Conservation (phyloP, 1,140 invertebrate species). For the Penaeus japonicus region DNA sequence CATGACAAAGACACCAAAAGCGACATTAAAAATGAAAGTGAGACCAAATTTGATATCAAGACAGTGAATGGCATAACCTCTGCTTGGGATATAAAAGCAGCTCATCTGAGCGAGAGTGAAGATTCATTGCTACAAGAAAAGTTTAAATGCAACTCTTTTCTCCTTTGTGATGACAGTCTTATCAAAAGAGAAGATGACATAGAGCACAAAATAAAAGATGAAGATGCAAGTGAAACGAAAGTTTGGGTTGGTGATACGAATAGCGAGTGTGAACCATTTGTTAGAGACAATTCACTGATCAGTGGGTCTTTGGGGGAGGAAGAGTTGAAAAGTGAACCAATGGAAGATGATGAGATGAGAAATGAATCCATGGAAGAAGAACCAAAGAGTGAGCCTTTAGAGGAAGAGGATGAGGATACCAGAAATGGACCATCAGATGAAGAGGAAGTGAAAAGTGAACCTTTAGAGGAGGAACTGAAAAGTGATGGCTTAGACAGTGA, state of each 20-base stretch:
- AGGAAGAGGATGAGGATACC: constrained; percentile 10
- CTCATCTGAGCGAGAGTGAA: too few relatives aligned
- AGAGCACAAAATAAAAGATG: neutral
- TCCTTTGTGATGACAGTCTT: neutral
- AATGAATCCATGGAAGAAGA: too few relatives aligned
- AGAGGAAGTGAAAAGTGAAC: constrained; percentile 36
- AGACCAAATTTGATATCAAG: neutral
- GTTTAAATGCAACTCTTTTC: too few relatives aligned
- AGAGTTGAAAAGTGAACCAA: neutral
- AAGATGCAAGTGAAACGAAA: neutral
- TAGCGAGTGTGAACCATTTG: neutral
- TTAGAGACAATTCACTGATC: neutral
- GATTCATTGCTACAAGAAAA: too few relatives aligned
- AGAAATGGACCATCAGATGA: neutral
- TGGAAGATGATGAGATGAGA: neutral
- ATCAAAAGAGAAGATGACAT: constrained; percentile 27
- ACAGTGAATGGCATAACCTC: neutral
- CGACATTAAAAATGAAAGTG: constrained; percentile 16
- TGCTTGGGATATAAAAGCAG: neutral
- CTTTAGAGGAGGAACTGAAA: constrained; percentile 41
- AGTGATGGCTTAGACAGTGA: constrained; percentile 23
- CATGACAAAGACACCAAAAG: neutral
- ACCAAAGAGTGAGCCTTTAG: neutral
- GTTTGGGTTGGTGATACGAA: neutral
- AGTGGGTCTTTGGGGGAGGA: neutral